phyloP scores from a whole-genome alignment of 2,113 vertebrate genomes.

The Thinocorus orbignyianus region DNA sequence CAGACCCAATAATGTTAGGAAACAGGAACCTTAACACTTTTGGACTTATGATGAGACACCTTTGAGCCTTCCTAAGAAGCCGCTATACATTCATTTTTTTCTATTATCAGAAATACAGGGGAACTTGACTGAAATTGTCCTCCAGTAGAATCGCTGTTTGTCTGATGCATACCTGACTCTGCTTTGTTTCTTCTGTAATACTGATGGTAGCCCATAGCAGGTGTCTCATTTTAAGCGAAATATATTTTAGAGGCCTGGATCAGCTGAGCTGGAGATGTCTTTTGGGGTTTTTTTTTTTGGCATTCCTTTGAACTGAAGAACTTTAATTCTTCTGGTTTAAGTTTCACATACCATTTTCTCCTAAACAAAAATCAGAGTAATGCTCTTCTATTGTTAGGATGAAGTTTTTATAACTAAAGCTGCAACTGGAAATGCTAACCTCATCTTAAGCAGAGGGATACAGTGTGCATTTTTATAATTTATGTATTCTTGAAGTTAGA shows the following conservation, averaged over 20 bases:
- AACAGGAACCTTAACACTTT: neutral
- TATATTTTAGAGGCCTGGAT: neutral
- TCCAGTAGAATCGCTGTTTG: neutral
- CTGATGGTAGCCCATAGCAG: neutral
- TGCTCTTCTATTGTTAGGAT: neutral
- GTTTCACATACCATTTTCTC: neutral
- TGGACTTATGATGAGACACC: accelerated
- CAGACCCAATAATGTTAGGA: neutral
- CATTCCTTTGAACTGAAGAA: neutral
- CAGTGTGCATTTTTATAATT: neutral
- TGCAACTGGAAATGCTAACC: neutral
- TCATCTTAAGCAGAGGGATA: neutral
- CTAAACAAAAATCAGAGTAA: neutral
- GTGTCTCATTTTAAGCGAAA: neutral
- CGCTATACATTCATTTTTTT: neutral
- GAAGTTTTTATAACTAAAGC: neutral
- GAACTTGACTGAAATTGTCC: neutral
- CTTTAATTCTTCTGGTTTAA: neutral
- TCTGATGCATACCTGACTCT: accelerated
- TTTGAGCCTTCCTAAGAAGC: neutral
- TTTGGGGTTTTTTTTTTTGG: neutral
- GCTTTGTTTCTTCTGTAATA: neutral
- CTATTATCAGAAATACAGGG: neutral
- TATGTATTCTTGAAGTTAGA: neutral
- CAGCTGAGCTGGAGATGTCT: neutral